Base-by-base conservation (phyloP, 2,797 vertebrate genomes). In the Brachyrhaphis roseni region DNA sequence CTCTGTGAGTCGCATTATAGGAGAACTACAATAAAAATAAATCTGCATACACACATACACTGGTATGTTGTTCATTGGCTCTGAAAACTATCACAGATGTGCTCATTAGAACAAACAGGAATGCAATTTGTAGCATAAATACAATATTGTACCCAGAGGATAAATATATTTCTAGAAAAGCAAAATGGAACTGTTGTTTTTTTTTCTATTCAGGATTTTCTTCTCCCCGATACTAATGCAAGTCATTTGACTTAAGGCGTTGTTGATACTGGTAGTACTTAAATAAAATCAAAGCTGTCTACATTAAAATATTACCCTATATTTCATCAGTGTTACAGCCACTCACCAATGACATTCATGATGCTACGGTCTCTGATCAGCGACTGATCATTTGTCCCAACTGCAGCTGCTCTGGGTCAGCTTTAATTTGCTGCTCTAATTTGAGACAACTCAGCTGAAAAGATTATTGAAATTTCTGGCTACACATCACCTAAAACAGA, bases 1-100 rank as follows among this genome's bases (percentile, higher is more conserved):
- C 88, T 90, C 89, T 89, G 87, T 84, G 86, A 93, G 88, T 91
- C 77, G 81, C 89, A 89, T 94, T 92, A 92, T 85, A 91, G 89
- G 84, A 86, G 81, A 89, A 90, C 84, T 87, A 90, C 86, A 91
- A 89, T 90, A 89, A 89, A 94, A 93, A 89, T 80, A 84, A 84
- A 90, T 77, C 34, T 59, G 26, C 57, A 51, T 68, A 59, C 49
- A 49, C 76, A 72, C 74, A 34, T 41, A 46, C 47, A 43, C 74
- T 36, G 59, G 0, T 64, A 20, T 36, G 8, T 31, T 64, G 31
- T 36, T 64, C n/a, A 1, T 41, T 75, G 68, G 86, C 79, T 83
- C 87, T 90, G 85, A 87, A 78, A 84, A 82, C 83, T 77, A 75
- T 83, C 76, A 73, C 72, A 76, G 74, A 55, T 15, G 2, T 68